Evolutionary conservation across 1,140 invertebrate genomes (phyloP).

Genomic region (Danaus plexippus): DNA sequence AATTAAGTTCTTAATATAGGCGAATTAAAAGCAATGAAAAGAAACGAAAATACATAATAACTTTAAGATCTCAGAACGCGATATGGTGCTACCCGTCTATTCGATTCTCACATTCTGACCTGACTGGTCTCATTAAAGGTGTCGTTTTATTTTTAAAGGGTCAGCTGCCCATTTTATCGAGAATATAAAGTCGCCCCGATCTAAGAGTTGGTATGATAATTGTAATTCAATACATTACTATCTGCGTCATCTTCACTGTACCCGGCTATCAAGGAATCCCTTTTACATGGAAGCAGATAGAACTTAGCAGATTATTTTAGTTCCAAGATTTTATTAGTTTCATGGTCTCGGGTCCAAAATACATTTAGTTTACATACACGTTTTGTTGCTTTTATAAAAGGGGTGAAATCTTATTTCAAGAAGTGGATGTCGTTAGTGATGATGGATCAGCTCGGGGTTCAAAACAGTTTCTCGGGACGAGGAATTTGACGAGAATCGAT

Average conservation of each 20-base stretch:
- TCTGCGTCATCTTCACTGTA: slow-evolving; percentile 37
- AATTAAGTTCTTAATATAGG: slow-evolving; percentile 13
- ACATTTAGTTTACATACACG: no score
- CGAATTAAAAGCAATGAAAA: slow-evolving; percentile 12
- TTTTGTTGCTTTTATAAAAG: no score
- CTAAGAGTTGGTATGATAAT: slow-evolving; percentile 55
- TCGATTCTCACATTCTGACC: slow-evolving; percentile 45
- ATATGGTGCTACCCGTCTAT: slow-evolving; percentile 37
- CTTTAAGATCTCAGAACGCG: slow-evolving; percentile 34
- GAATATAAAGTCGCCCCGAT: slow-evolving; percentile 53
- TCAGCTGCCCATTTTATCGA: slow-evolving; percentile 56
- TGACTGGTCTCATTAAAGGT: slow-evolving; percentile 51
- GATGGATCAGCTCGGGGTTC: slow-evolving; percentile 28
- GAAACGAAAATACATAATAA: slow-evolving; percentile 30
- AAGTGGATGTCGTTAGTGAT: slow-evolving; percentile 16
- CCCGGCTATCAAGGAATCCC: slow-evolving; percentile 28
- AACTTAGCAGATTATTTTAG: neutral
- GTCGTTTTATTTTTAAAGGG: slow-evolving; percentile 47
- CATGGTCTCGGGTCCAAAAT: no score
- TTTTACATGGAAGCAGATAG: slow-evolving; percentile 18
- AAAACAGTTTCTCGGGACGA: slow-evolving; percentile 29
- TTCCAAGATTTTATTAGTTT: no score
- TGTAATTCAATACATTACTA: slow-evolving; percentile 60
- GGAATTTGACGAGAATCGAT: slow-evolving; percentile 53
- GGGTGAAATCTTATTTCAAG: neutral